Base-by-base conservation (phyloP, 2,797 vertebrate species). In the Rachycentron canadum region DNA sequence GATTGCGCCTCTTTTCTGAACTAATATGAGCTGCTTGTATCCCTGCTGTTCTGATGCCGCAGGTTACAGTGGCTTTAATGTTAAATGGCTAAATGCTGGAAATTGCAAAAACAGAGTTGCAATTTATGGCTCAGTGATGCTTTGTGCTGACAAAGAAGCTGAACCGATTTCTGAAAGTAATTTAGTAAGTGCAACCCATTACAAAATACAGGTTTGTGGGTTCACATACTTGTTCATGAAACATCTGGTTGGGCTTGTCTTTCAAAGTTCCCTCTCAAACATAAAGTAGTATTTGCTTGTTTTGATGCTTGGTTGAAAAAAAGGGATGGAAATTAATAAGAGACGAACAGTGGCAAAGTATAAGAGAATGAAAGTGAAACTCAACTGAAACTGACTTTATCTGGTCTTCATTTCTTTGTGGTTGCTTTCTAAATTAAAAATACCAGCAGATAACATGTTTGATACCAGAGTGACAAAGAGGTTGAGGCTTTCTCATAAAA, bases 351-450 rank as follows among this genome's bases (percentile, higher is more conserved):
- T 8, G 16, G 28, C 19, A 7, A 26, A 19, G 11, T 32, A 49
- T n/a, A 23, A 32, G 17, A 56, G 17, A 17, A 4, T 40, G 65
- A 68, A 59, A 81, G 12, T 64, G 40, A 76, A 69, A 61, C 59
- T 49, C 5, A 70, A 28, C 62, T 63, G 9, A 72, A 23, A 23
- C 21, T n/a, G 34, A 17, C 66, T 70, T 69, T 14, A 38, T 47
- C 38, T 72, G n/a, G 13, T n/a, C 25, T 60, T 52, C 1, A 26
- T 65, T 57, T 57, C 12, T 16, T 16, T 66, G 61, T 8, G 28
- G 52, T 58, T 49, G 17, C 32, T 81, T 32, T 60, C 57, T 63
- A 19, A 62, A 56, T 69, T 19, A 57, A 57, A 61, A 55, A 64
- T 69, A 56, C 14, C 26, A 21, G 50, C 25, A 25, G 50, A 66